Evolutionary conservation across 2,113 vertebrate genomes (phyloP).

Genomic region (Danionella cerebrum): DNA sequence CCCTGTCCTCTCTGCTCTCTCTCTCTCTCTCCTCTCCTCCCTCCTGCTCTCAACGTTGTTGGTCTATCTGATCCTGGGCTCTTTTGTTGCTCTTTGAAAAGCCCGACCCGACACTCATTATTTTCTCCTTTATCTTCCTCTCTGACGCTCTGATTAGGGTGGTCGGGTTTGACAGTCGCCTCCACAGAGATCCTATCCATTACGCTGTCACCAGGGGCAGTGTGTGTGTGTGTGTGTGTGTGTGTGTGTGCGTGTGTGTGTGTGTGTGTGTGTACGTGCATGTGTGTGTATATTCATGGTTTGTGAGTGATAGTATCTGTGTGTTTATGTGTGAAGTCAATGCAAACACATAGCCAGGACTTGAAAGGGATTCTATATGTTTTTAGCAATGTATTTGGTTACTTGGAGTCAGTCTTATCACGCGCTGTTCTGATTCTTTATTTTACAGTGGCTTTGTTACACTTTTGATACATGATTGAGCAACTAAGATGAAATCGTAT

Average conservation of each 20-base stretch:
- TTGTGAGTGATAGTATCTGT: constrained; percentile 17
- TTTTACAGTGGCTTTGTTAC: too few species aligned
- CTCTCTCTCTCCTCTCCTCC: constrained; percentile 40
- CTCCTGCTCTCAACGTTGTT: constrained; percentile 67
- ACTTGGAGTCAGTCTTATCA: not conserved
- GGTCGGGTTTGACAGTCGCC: constrained; percentile 61
- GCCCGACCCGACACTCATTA: constrained; percentile 75
- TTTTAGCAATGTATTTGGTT: constrained; percentile 34
- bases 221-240: constrained; percentile 30
- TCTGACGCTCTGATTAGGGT: constrained; percentile 72
- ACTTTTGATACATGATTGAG: too few species aligned
- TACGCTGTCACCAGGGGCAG: constrained; percentile 55
- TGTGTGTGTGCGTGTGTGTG: constrained; percentile 17
- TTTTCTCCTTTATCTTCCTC: constrained; percentile 77
- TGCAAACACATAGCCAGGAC: constrained; percentile 28
- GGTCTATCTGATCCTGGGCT: constrained; percentile 73
- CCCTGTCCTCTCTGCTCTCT: not conserved
- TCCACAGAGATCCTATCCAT: constrained; percentile 74
- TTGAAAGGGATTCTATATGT: constrained; percentile 46
- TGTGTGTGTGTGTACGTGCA: constrained; percentile 16
- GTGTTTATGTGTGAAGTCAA: constrained; percentile 7
- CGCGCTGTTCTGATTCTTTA: too few species aligned
- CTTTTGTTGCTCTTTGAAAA: constrained; percentile 75
- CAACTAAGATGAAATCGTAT: too few species aligned
- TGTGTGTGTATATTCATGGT: not conserved